Conservation (phyloP, 2,888 invertebrate genomes). For the Volucella inanis region DNA sequence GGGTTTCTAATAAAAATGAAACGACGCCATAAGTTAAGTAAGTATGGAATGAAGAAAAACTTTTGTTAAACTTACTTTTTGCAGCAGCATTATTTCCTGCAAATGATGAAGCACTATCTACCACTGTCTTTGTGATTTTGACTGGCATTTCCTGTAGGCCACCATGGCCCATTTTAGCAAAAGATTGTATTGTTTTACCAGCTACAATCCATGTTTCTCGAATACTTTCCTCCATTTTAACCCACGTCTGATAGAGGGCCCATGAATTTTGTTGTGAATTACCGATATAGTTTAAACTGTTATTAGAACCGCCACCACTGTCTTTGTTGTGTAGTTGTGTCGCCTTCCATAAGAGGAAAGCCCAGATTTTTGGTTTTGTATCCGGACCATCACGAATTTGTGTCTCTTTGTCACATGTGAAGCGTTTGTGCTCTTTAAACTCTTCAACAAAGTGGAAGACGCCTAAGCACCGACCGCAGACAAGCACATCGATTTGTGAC, state of each 20-base stretch:
- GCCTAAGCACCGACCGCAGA: slow-evolving; percentile 92
- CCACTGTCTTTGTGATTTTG: slow-evolving; percentile 83
- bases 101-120: slow-evolving; percentile 79
- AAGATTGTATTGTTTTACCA: slow-evolving; percentile 89
- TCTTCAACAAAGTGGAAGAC: slow-evolving; percentile 92
- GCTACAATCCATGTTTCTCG: slow-evolving; percentile 92
- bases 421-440: slow-evolving; percentile 88
- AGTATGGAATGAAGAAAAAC: background rate
- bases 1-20: slow-evolving; percentile 28
- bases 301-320: slow-evolving; percentile 73
- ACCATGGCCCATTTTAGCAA: slow-evolving; percentile 85
- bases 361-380: slow-evolving; percentile 93
- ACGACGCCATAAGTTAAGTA: background rate
- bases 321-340: slow-evolving; percentile 83
- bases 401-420: slow-evolving; percentile 82
- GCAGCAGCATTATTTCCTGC: slow-evolving; percentile 61
- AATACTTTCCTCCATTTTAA: slow-evolving; percentile 89
- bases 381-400: slow-evolving; percentile 86
- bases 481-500: slow-evolving; percentile 89
- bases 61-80: slow-evolving; percentile 77
- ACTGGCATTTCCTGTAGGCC: slow-evolving; percentile 83
- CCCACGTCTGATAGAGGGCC: slow-evolving; percentile 93
- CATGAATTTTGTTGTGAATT: slow-evolving; percentile 86
- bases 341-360: slow-evolving; percentile 91
- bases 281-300: slow-evolving; percentile 15